Conservation (phyloP, 2,113 vertebrate genomes). For the Lamprotornis superbus region DNA sequence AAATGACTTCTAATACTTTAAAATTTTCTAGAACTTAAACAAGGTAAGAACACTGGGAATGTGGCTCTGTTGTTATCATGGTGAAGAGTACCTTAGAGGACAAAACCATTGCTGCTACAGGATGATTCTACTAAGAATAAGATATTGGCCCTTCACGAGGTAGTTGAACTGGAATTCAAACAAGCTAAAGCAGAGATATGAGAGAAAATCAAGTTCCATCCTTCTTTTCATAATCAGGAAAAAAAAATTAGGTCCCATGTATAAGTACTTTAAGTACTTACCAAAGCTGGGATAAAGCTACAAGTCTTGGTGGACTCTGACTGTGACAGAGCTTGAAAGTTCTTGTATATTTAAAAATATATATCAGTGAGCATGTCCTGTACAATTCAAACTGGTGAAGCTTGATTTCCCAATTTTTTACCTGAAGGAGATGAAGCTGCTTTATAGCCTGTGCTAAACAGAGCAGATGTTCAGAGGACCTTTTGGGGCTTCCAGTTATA, state of each 20-base stretch:
- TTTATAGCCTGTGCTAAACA: background rate
- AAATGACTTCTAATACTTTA: background rate
- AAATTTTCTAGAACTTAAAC: background rate
- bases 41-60: background rate
- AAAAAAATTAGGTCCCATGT: background rate
- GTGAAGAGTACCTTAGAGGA: background rate
- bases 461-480: slow-evolving; percentile 15
- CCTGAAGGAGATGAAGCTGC: background rate
- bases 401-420: background rate
- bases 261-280: background rate
- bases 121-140: background rate
- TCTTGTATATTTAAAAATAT: background rate
- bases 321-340: background rate
- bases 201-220: background rate
- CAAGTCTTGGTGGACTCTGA: background rate
- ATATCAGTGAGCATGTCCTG: background rate
- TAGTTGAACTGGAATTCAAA: background rate
- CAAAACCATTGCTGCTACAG: background rate
- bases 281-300: background rate
- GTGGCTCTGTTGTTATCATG: background rate
- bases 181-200: background rate
- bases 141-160: background rate
- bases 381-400: background rate
- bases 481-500: background rate
- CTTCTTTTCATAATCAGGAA: background rate